Percentiles rank a stretch among this genome's conserved stretches.
Conservation (phyloP, 2,888 invertebrate species). For the Dusona sp. region DNA sequence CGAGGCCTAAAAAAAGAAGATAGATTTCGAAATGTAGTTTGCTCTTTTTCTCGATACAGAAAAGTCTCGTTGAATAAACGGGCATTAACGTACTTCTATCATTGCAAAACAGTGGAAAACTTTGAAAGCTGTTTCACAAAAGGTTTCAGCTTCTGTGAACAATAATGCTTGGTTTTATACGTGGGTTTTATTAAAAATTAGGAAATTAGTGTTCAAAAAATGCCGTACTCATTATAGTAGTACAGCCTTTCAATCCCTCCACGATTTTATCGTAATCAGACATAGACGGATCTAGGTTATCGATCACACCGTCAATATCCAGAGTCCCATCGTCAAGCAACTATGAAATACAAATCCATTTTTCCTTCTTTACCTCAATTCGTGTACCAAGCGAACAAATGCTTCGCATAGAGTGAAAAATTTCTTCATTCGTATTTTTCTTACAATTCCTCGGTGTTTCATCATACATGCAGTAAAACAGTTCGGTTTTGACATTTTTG, state of each 20-base stretch:
- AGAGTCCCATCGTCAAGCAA: slow-evolving; percentile 5
- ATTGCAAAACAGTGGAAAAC: neutral
- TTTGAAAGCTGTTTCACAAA: slow-evolving; percentile 18
- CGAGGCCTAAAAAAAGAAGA: neutral
- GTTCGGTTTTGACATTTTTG: neutral
- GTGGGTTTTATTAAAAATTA: neutral
- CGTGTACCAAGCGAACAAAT: neutral
- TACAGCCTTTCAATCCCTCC: neutral
- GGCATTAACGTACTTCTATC: slow-evolving; percentile 5
- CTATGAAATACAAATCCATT: neutral
- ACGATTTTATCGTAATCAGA: neutral
- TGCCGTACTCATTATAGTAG: neutral
- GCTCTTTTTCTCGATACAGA: neutral
- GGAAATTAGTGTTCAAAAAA: neutral
- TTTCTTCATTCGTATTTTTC: neutral
- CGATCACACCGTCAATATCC: neutral
- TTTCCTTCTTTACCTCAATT: neutral
- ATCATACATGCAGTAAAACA: slow-evolving; percentile 9
- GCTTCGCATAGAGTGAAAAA: neutral
- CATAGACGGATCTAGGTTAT: neutral
- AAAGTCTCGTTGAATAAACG: neutral
- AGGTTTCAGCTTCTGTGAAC: neutral
- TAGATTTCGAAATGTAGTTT: neutral
- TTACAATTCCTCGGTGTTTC: slow-evolving; percentile 2
- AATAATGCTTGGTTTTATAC: neutral